These are phyloP conservation scores for Apis cerana DNA, from an alignment of 1,140 invertebrate species.

Conservation along the genomic window DNA sequence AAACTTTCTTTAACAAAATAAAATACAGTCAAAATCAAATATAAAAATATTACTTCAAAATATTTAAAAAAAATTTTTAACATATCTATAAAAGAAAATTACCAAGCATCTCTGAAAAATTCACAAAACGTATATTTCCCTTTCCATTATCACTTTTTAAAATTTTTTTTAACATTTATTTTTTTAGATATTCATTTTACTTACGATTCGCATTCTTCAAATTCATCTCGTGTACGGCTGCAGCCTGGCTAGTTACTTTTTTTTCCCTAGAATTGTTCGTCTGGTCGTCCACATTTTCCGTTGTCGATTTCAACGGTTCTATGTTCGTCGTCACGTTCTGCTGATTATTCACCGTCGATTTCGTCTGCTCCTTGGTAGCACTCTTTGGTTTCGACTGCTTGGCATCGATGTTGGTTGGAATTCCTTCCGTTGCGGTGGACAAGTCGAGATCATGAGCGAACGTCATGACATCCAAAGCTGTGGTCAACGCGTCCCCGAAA, in stretches of 20 bases:
- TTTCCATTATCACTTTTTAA: not conserved
- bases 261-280: constrained; percentile 19
- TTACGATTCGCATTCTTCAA: constrained; percentile 55
- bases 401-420: constrained; percentile 67
- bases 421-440: constrained; percentile 70
- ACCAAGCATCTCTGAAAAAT: too few relatives aligned
- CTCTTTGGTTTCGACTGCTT: constrained; percentile 54
- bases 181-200: constrained; percentile 40
- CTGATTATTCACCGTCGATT: constrained; percentile 57
- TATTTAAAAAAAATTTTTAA: too few relatives aligned
- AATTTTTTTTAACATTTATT: not conserved
- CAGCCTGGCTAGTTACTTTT: not conserved
- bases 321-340: constrained; percentile 46
- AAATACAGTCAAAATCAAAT: too few relatives aligned
- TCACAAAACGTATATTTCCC: too few relatives aligned
- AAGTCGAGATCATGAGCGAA: constrained; percentile 87
- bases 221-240: constrained; percentile 44
- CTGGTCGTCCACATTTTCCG: not conserved
- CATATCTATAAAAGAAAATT: too few relatives aligned
- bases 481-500: constrained; percentile 86
- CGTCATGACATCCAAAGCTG: constrained; percentile 91
- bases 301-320: not conserved
- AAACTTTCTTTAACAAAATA: too few relatives aligned
- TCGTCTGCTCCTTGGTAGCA: constrained; percentile 72
- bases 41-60: too few relatives aligned